These are phyloP conservation scores for Zhuqinia jingwanae DNA, from an alignment of 2,888 invertebrate species.

Conservation along the genomic window DNA sequence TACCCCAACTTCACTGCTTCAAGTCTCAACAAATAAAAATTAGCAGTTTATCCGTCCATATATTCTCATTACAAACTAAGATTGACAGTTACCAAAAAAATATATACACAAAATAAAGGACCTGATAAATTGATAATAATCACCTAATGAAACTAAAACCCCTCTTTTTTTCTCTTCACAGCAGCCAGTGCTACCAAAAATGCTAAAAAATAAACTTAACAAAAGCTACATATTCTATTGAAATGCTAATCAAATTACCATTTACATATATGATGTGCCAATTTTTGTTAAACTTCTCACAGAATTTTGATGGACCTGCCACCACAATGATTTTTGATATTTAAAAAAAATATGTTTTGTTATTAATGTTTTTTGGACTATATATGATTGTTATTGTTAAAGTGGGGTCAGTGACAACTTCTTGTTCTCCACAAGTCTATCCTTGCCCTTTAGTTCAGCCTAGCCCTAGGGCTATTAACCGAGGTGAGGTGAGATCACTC, in stretches of 20 bases:
- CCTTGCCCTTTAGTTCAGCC: constrained; percentile 77
- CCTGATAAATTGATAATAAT: too few species aligned
- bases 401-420: constrained; percentile 76
- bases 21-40: too few species aligned
- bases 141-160: too few species aligned
- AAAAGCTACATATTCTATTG: not conserved
- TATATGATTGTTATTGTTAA: constrained; percentile 74
- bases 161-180: too few species aligned
- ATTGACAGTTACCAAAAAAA: too few species aligned
- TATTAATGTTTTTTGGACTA: too few species aligned
- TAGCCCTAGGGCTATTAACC: constrained; percentile 76
- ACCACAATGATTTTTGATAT: constrained; percentile 2
- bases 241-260: not conserved
- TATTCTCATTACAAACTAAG: too few species aligned
- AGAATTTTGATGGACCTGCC: not conserved
- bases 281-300: not conserved
- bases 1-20: too few species aligned
- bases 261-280: not conserved
- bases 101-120: too few species aligned
- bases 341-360: not conserved
- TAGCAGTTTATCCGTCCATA: too few species aligned
- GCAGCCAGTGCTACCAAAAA: too few species aligned
- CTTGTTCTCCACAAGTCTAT: constrained; percentile 77
- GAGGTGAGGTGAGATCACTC: constrained; percentile 79
- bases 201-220: too few species aligned